These are phyloP conservation scores for Apodemia duryi DNA, from an alignment of 2,888 invertebrate genomes.

Conservation along the genomic window DNA sequence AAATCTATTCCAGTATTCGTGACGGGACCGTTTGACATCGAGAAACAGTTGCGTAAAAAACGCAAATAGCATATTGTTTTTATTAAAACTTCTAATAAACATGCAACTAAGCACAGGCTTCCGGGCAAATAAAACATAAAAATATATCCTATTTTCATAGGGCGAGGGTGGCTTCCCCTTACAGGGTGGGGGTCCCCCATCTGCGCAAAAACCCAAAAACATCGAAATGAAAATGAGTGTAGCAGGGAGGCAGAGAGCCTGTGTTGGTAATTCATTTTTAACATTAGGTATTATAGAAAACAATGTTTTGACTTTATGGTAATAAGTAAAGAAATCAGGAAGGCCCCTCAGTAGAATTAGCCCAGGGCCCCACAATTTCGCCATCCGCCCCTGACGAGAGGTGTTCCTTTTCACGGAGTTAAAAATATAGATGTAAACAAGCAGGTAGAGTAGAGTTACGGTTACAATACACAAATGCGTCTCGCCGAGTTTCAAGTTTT, in stretches of 20 bases:
- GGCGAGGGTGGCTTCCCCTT: constrained; percentile 55
- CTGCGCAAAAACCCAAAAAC: constrained; percentile 81
- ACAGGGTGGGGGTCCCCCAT: constrained; percentile 46
- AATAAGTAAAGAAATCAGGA: too few relatives aligned
- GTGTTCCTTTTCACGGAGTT: too few relatives aligned
- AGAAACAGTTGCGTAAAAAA: constrained; percentile 32
- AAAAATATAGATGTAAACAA: too few relatives aligned
- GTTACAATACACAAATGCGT: too few relatives aligned
- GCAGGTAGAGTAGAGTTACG: too few relatives aligned
- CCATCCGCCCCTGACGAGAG: too few relatives aligned
- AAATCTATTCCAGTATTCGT: constrained; percentile 62
- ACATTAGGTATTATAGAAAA: too few relatives aligned
- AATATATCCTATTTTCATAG: constrained; percentile 80
- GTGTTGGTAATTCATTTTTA: constrained; percentile 80
- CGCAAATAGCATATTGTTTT: constrained; percentile 62
- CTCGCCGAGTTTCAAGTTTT: too few relatives aligned
- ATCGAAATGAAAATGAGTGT: constrained; percentile 80
- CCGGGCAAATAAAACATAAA: constrained; percentile 80
- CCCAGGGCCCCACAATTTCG: too few relatives aligned
- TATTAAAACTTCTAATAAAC: constrained; percentile 79
- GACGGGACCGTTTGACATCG: constrained; percentile 23
- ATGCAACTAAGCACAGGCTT: constrained; percentile 78
- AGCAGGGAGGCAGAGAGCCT: constrained; percentile 61
- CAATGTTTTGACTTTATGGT: too few relatives aligned
- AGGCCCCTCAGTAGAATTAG: too few relatives aligned